Evolutionary conservation across 2,888 invertebrate genomes (phyloP).

Genomic region (Acanthosoma haemorrhoidale): DNA sequence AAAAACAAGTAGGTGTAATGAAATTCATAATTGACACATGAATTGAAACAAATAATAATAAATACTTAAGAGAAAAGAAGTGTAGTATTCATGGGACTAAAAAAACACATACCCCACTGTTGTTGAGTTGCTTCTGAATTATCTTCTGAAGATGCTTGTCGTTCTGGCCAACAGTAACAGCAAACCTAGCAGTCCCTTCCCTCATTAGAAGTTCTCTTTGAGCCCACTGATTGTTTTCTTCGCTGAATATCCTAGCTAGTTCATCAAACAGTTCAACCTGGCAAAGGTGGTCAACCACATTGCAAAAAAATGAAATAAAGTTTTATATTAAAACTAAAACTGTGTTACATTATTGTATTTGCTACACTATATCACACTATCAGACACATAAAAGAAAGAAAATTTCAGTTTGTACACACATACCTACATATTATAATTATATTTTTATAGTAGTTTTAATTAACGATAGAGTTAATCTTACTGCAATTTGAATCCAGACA

Average conservation of each 20-base stretch:
- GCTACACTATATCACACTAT: too few species aligned
- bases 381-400: too few species aligned
- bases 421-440: too few species aligned
- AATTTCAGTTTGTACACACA: too few species aligned
- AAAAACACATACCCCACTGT: slow-evolving; percentile 47
- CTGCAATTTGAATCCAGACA: too few species aligned
- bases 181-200: slow-evolving; percentile 97
- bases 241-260: slow-evolving; percentile 92
- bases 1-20: neutral
- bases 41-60: neutral
- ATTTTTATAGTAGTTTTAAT: too few species aligned
- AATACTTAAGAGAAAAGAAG: neutral
- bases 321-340: too few species aligned
- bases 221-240: slow-evolving; percentile 94
- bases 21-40: neutral
- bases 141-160: slow-evolving; percentile 81
- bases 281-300: neutral
- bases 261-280: slow-evolving; percentile 85
- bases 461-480: too few species aligned
- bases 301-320: neutral
- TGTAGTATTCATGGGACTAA: too few species aligned
- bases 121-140: slow-evolving; percentile 65
- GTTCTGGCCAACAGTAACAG: slow-evolving; percentile 83
- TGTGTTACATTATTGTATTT: too few species aligned
- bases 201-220: slow-evolving; percentile 89